A percentile compares a stretch with the other conserved stretches of the same genome.
Conservation (phyloP, 2,888 invertebrate genomes). For the Drosophila nigricruria region DNA sequence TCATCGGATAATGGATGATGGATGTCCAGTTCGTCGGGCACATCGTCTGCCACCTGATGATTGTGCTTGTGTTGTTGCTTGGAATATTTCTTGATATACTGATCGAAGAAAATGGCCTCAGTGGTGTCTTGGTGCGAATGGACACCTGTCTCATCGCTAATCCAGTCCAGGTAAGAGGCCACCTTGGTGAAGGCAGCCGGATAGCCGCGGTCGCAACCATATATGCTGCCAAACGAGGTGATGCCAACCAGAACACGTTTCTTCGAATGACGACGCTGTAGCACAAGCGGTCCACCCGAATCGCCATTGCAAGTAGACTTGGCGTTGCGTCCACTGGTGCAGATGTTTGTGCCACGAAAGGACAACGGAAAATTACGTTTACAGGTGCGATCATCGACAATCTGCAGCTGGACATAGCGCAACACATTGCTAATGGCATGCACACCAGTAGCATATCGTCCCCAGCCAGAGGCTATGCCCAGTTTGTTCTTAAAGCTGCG, state of each 20-base stretch:
- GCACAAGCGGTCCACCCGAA: constrained; percentile 84
- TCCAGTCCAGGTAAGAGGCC: constrained; percentile 84
- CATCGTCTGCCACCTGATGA: constrained; percentile 53
- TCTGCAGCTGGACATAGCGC: constrained; percentile 83
- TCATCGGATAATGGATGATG: constrained; percentile 36
- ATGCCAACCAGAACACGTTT: constrained; percentile 81
- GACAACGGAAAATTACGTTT: constrained; percentile 84
- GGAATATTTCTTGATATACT: constrained; percentile 65
- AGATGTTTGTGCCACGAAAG: constrained; percentile 85
- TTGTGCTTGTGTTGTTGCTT: constrained; percentile 54
- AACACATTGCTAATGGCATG: constrained; percentile 85
- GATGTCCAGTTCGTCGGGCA: constrained; percentile 67
- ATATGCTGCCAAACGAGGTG: constrained; percentile 84
- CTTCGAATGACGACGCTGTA: constrained; percentile 77
- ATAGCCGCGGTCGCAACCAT: constrained; percentile 83
- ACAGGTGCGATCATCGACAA: constrained; percentile 84
- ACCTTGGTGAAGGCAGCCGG: constrained; percentile 84
- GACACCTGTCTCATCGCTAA: constrained; percentile 81
- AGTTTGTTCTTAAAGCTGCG: constrained; percentile 82
- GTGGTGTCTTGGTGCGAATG: constrained; percentile 72
- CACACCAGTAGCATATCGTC: constrained; percentile 84
- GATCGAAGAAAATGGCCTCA: constrained; percentile 69
- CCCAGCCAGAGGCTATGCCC: constrained; percentile 86
- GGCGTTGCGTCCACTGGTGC: constrained; percentile 83
- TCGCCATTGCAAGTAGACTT: constrained; percentile 86